Base-by-base conservation (phyloP, 2,797 vertebrate species). In the Peromyscus attwateri region DNA sequence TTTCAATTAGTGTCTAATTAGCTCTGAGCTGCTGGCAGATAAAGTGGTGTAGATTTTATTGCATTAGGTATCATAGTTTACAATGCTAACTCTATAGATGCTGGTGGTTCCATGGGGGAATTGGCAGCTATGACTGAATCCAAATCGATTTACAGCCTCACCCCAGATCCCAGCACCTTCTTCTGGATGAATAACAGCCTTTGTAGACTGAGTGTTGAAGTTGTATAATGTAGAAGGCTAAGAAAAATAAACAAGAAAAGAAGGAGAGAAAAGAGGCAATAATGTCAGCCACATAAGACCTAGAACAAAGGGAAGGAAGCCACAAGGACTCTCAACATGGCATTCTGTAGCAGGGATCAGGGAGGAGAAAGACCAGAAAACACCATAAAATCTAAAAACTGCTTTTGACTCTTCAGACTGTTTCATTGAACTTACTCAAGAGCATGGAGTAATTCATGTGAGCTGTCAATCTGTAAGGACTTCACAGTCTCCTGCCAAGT, bases 1-100 rank as follows among this genome's bases (percentile, higher is more conserved):
- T 81, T 93, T 97, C 80, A 96, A 95, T 96, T 95, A 88, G 76
- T 81, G 37, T 88, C 90, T 95, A 92, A 96, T 97, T 96, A 94
- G 62, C 71, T 89, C 40, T 81, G 52, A 90, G 66, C 84, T 92
- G 25, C 81, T 93, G 81, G 60, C 60, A 96, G 60, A 93, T 92
- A 89, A 93, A 94, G 68, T 31, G 43, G 57, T 84, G 75, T 84
- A 57, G 90, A 52, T 70, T 97, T 93, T 40, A 90, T 90, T 80
- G 49, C 81, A 85, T 21, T 81, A 84, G 27, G 14, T 94, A 73
- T 85, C 62, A 49, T 68, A 77, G 23, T 94, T 95, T 87, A 64
- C 80, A 89, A 94, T 90, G 17, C 60, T 93, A 95, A 87, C 64
- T 91, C 13, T 93, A 23, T 62, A 77, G 62, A 92, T 76, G 46